phyloP scores from a whole-genome alignment of 2,797 vertebrate species.

The Gallinago solitaria region DNA sequence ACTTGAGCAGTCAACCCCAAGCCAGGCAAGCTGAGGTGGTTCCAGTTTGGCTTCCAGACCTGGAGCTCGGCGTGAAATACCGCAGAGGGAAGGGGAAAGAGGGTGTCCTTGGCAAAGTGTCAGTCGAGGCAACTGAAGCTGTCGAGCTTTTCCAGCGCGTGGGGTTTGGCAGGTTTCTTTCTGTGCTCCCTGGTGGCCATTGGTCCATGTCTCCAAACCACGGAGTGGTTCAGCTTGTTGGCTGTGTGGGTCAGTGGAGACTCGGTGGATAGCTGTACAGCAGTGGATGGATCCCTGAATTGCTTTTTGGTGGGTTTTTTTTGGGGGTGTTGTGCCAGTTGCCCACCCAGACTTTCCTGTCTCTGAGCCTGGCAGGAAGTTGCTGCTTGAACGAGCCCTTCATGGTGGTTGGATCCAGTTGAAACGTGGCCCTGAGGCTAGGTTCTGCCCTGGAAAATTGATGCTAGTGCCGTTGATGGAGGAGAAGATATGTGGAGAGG shows the following conservation, averaged over 20 bases:
- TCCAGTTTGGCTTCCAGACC: slow-evolving; percentile 21
- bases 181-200: not conserved
- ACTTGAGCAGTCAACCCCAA: not conserved
- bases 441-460: not conserved
- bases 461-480: not conserved
- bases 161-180: not conserved
- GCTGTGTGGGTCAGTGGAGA: fast-evolving
- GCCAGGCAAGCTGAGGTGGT: not conserved
- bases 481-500: not conserved
- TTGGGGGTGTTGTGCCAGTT: not conserved
- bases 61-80: not conserved
- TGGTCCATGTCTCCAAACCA: fast-evolving
- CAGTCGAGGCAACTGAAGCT: not conserved
- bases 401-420: not conserved
- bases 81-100: not conserved
- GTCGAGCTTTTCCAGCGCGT: not conserved
- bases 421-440: not conserved
- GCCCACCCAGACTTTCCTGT: not conserved
- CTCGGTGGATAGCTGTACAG: fast-evolving
- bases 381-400: not conserved
- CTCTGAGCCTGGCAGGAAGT: not conserved
- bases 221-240: fast-evolving
- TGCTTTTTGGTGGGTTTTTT: not conserved
- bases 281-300: fast-evolving
- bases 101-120: slow-evolving; percentile 1